Evolutionary conservation across 2,888 invertebrate species (phyloP), one percentile per base, ranked within the genome.

Genomic region (Drosophila gaucha): DNA sequence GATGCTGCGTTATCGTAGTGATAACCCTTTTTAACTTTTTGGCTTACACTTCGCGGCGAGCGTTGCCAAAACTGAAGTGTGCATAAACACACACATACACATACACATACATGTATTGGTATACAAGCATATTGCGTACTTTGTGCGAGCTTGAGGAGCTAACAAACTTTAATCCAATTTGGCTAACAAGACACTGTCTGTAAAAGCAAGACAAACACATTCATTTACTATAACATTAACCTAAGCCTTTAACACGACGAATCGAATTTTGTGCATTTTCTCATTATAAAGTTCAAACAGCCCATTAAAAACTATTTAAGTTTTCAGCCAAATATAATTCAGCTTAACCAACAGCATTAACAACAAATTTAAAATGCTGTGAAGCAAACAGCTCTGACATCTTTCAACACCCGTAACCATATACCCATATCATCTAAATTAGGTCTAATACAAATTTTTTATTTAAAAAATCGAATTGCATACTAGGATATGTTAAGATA

Each of bases 151-250:
- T 33, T 59, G 49, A 54, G 28, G 31, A 74, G 69, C 55, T 70
- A 84, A 68, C 67, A 78, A 70, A 66, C 60, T 71, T 63, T 62
- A 82, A 84, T 82, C 84, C 84, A 84, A 86, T 86, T 82, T 86
- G 60, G 69, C 68, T 70, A 74, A 80, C 68, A 71, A 71, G 74
- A 78, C 54, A 70, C 70, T 84, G 84, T 67, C 73, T 68, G 70
- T 67, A 52, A 65, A 65, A 46, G 44, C 22, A 20, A 14, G 24
- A 22, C 4, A 22, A 14, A 6, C 26, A 12, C 24, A 14, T 2
- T 16, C 4, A 38, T 16, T 14, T 14, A 35, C 31, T 28, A 36
- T 14, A 12, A 28, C 22, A 67, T 51, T 52, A 35, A 12, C 41
- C 60, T 62, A 43, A 62, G 55, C 47, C 36, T 28, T 16, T 14